Conservation (phyloP, 1,140 invertebrate species). For the Artemia franciscana region DNA sequence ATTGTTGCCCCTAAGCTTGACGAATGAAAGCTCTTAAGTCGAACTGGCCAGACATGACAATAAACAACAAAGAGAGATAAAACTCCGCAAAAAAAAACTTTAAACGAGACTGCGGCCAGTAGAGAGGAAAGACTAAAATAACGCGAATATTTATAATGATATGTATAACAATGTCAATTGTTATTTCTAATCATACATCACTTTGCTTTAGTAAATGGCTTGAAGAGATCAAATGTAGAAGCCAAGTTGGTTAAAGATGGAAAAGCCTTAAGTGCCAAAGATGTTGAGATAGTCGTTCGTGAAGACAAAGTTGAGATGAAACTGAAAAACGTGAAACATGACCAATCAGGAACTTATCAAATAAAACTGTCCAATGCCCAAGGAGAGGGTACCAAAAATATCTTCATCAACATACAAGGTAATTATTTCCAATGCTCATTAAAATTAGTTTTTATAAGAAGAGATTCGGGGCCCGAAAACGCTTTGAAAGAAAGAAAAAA, state of each 20-base stretch:
- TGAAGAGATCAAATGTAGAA: constrained; percentile 56
- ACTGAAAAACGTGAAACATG: constrained; percentile 62
- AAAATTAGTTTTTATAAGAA: neutral
- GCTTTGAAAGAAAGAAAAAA: too few relatives aligned
- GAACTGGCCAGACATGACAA: too few relatives aligned
- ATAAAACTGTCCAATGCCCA: constrained; percentile 64
- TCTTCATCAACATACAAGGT: constrained; percentile 64
- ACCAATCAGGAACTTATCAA: constrained; percentile 56
- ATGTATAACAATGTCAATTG: too few relatives aligned
- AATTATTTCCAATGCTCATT: constrained; percentile 11
- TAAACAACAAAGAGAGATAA: too few relatives aligned
- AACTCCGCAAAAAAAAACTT: too few relatives aligned
- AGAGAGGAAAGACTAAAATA: too few relatives aligned
- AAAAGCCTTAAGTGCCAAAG: constrained; percentile 56
- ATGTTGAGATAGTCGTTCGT: constrained; percentile 63
- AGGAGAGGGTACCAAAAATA: constrained; percentile 59
- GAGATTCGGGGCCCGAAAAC: too few relatives aligned
- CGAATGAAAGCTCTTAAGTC: too few relatives aligned
- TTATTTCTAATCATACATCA: too few relatives aligned
- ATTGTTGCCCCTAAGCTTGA: too few relatives aligned
- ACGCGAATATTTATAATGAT: too few relatives aligned
- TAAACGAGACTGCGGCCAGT: too few relatives aligned
- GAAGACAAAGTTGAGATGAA: constrained; percentile 72
- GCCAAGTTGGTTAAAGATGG: constrained; percentile 72
- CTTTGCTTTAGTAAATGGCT: constrained; percentile 32